Base-by-base conservation (phyloP, 2,797 vertebrate genomes). In the Brachyalestes nurse region DNA sequence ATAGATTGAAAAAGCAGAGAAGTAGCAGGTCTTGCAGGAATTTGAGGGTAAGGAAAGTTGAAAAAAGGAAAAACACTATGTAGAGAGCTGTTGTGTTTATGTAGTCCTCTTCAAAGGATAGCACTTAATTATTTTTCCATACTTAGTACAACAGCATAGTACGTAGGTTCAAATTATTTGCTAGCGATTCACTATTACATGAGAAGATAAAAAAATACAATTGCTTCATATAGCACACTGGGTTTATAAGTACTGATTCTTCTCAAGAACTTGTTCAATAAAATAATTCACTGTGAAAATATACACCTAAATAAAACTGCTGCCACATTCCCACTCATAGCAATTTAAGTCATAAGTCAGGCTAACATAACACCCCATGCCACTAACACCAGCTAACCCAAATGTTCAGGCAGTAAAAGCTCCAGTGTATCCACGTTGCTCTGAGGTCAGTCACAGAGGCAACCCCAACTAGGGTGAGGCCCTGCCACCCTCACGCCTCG, bases 61-160 rank as follows among this genome's bases (percentile, higher is more conserved):
- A 88, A 92, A 49, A 89, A 89, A 90, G 84, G 87, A 87, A 89
- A 88, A 73, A 88, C 86, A 87, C 89, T 77, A 78, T 90, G 89
- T 90, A 89, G 88, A 90, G 90, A 87, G 87, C 88, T 89, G 89
- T 89, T 88, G 87, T 92, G 91, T 93, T 93, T 92, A 91, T 91
- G 88, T 81, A 78, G 86, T 87, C 73, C 28, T 79, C 85, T 88
- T 88, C 86, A 90, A 88, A 89, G 88, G 77, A 73, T 67, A 67
- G 62, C 69, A 58, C 72, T 73, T 90, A 89, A 90, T 89, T 88
- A 84, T 87, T 90, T 89, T 89, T 85, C 89, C 90, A 89, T 88
- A 74, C 77, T 81, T 79, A 83, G 76, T 80, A 83, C 78, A 83
- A 83, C 49, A 73, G 72, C 74, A 82, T 62, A 73, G 86, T 77